These are phyloP conservation scores for Scophthalmus maximus DNA, from an alignment of 2,113 vertebrate genomes.

Conservation along the genomic window DNA sequence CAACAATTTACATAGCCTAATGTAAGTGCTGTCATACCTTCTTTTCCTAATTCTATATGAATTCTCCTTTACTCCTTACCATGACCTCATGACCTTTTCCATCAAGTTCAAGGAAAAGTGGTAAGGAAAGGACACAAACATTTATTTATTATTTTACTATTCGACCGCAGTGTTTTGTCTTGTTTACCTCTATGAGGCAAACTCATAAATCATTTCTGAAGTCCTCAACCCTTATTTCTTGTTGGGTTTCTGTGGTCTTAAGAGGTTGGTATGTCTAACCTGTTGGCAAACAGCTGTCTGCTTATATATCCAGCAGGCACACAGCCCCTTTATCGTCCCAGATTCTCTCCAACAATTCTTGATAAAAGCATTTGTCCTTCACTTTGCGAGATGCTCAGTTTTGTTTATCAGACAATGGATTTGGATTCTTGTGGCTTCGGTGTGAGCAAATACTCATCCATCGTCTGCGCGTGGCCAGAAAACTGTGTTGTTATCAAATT, in stretches of 20 bases:
- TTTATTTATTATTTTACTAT: no score
- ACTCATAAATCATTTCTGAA: no score
- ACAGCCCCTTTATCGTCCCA: background rate
- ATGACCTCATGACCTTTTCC: background rate
- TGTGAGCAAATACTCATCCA: background rate
- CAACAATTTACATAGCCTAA: no score
- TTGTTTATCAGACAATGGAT: slow-evolving; percentile 2
- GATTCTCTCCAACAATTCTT: background rate
- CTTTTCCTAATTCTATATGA: no score
- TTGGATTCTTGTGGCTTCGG: background rate
- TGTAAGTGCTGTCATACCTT: no score
- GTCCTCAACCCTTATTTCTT: no score
- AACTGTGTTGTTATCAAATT: background rate
- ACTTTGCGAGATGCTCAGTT: background rate
- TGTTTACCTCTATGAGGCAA: no score
- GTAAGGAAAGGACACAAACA: no score
- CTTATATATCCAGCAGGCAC: background rate
- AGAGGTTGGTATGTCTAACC: background rate
- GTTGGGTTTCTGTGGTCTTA: no score
- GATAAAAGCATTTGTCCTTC: background rate
- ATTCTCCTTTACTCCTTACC: background rate
- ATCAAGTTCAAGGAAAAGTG: no score
- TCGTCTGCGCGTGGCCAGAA: background rate
- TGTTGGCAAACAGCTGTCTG: background rate
- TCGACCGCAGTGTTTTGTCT: no score